A percentile compares a stretch with the other conserved stretches of the same genome.
These are phyloP conservation scores for Isoperla grammatica DNA, from an alignment of 2,888 invertebrate species.

Conservation along the genomic window DNA sequence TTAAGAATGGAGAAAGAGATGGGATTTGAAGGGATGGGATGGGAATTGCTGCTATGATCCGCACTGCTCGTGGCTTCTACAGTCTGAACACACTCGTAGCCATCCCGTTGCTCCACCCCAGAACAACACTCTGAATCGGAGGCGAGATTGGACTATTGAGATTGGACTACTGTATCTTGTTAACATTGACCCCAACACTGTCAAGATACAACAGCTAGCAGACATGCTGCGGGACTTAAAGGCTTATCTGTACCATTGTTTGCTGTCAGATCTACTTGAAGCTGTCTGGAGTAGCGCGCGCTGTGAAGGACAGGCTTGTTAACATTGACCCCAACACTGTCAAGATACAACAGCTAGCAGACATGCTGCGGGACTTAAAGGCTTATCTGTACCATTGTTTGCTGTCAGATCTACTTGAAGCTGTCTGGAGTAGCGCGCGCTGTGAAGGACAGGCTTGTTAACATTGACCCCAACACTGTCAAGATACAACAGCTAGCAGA, in stretches of 20 bases:
- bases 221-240: constrained; percentile 46
- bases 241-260: too few relatives aligned
- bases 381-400: too few relatives aligned
- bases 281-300: constrained; percentile 44
- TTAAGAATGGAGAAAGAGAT: too few relatives aligned
- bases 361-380: constrained; percentile 45
- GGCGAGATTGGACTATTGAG: too few relatives aligned
- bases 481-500: constrained; percentile 51
- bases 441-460: constrained; percentile 40
- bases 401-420: constrained; percentile 56
- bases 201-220: constrained; percentile 51
- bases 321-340: constrained; percentile 47
- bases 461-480: constrained; percentile 46
- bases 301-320: constrained; percentile 39
- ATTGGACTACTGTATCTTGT: too few relatives aligned
- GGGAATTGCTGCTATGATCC: too few relatives aligned
- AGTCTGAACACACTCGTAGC: too few relatives aligned
- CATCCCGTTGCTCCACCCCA: too few relatives aligned
- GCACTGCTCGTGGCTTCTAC: too few relatives aligned
- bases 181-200: constrained; percentile 46
- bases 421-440: constrained; percentile 44
- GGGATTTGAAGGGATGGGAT: too few relatives aligned
- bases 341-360: constrained; percentile 51
- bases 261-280: constrained; percentile 56
- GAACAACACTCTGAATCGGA: too few relatives aligned